Evolutionary conservation across 1,140 invertebrate genomes (phyloP), one percentile per base, ranked within the genome.

Genomic region (Dinoponera quadriceps): DNA sequence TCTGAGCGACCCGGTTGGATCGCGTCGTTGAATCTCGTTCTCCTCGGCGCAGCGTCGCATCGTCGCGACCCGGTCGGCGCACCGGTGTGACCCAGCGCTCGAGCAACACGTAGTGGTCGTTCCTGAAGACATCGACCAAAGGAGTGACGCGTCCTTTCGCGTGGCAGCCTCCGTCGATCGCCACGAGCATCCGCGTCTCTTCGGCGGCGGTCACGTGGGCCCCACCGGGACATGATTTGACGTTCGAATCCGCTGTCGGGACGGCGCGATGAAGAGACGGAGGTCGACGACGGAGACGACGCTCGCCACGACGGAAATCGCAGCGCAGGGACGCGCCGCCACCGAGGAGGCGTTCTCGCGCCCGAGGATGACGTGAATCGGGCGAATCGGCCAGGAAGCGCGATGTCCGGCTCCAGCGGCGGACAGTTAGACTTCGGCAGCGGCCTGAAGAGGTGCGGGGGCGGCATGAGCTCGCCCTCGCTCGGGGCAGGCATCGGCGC

Each of bases 391-490:
- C 20, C 62, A 73, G 60, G 13, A 65, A 44, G n/a, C 82, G 33
- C 82, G 68, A 94, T 94, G 93, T 92, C 92, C 44, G 91, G 89
- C 69, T 91, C 90, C 59, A 93, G 91, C 60, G 92, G 92, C 14
- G 91, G 93, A 7, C 93, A 94, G 83, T 94, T 95, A 77, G 92
- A 93, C 68, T 88, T 92, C 65, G 60, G 82, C 78, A 93, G 81
- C 73, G 94, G 55, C 93, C 93, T 87, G 92, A 95, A 93, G 92
- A 94, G 94, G 93, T 91, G 92, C 93, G 93, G 95, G 91, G 95
- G 94, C 88, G 84, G 95, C 20, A 94, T 93, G 92, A 93, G 93
- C 77, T 94, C 95, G 13, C 94, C 95, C 65, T 94, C 93, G 22
- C 72, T 93, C 75, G 90, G 90, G 59, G 89, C 93, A 82, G 84